These are phyloP conservation scores for Pyrocoelia pectoralis DNA, from an alignment of 2,888 invertebrate genomes.

Conservation along the genomic window DNA sequence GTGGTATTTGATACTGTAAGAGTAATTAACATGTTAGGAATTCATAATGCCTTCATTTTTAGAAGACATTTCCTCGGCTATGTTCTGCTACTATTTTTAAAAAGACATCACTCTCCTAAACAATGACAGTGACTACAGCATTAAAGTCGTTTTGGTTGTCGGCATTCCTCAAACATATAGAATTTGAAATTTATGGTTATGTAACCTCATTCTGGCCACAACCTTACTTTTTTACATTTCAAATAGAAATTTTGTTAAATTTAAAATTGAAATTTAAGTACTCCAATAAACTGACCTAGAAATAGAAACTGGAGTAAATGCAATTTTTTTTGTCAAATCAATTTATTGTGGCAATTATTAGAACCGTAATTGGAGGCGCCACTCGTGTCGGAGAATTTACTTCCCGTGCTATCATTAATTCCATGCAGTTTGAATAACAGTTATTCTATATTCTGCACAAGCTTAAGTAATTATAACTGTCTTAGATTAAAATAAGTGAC, in stretches of 20 bases:
- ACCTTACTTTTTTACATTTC: background rate
- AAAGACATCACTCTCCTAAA: no score
- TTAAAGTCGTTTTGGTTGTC: no score
- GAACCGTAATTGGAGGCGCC: slow-evolving; percentile 24
- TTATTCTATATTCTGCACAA: slow-evolving; percentile 1
- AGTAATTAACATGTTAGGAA: no score
- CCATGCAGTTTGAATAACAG: slow-evolving; percentile 19
- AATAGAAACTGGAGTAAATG: background rate
- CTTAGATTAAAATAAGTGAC: background rate
- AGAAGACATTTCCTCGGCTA: no score
- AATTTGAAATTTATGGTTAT: no score
- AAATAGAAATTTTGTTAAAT: background rate
- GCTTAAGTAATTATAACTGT: background rate
- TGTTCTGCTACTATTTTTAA: no score
- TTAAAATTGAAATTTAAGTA: background rate
- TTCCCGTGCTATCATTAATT: slow-evolving; percentile 19
- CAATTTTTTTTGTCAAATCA: slow-evolving; percentile 8
- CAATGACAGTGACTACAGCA: no score
- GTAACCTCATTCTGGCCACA: no score
- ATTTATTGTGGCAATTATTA: slow-evolving; percentile 9
- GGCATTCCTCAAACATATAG: no score
- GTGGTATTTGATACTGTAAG: no score
- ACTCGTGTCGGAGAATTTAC: slow-evolving; percentile 16
- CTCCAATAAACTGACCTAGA: background rate
- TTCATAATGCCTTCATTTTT: no score